Evolutionary conservation across 2,888 invertebrate species (phyloP).

Genomic region (Clunio marinus): DNA sequence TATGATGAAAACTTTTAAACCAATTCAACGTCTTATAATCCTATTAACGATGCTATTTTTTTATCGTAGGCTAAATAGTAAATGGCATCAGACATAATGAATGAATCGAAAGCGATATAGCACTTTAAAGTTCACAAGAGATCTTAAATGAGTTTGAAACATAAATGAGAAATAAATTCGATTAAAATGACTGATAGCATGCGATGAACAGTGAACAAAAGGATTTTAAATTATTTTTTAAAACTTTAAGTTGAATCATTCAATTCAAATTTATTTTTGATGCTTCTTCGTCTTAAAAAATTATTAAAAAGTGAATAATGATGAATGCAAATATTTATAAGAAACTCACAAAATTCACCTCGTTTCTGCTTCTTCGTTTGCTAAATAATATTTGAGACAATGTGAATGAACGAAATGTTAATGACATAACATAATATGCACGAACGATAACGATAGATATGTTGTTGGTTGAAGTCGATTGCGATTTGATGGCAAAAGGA

Average conservation of each 20-base stretch:
- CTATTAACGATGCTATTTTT: conserved; percentile 18
- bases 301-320: no score
- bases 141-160: neutral
- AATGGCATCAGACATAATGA: neutral
- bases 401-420: neutral
- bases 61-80: conserved; percentile 16
- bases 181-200: no score
- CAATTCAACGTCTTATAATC: conserved; percentile 20
- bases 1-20: conserved; percentile 19
- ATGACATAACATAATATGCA: neutral
- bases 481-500: conserved; percentile 1
- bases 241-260: no score
- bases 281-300: no score
- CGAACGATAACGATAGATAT: no score
- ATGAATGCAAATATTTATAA: neutral
- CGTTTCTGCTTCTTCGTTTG: no score
- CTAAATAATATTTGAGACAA: neutral
- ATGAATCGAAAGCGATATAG: conserved; percentile 15
- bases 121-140: conserved; percentile 6
- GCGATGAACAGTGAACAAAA: no score
- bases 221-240: no score
- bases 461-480: no score
- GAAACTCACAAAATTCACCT: no score
- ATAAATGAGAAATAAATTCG: neutral
- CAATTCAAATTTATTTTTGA: no score